Conservation (phyloP, 2,113 vertebrate genomes). For the Limanda limanda region DNA sequence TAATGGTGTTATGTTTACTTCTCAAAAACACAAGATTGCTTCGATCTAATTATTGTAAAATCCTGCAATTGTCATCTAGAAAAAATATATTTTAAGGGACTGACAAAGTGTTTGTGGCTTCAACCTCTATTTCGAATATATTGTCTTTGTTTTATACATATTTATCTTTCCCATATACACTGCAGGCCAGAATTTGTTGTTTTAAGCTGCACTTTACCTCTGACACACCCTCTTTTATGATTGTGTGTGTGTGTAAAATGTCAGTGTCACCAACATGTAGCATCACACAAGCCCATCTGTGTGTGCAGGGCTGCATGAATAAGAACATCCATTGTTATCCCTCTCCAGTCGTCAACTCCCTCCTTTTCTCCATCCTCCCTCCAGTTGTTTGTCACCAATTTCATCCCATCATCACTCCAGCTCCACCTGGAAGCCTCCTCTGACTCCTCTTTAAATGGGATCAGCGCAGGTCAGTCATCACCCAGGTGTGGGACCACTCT, state of each 20-base stretch:
- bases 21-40: too few species aligned
- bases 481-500: constrained; percentile 49
- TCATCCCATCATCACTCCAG: constrained; percentile 72
- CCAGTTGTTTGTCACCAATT: constrained; percentile 73
- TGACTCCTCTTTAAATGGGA: constrained; percentile 71
- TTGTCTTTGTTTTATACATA: neutral
- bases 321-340: constrained; percentile 54
- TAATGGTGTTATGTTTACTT: too few species aligned
- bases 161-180: neutral
- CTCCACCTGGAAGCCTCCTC: constrained; percentile 66
- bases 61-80: too few species aligned
- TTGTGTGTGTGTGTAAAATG: constrained; percentile 18
- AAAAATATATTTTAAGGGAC: too few species aligned
- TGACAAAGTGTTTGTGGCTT: too few species aligned
- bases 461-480: constrained; percentile 80
- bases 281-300: constrained; percentile 5
- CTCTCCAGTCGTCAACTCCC: constrained; percentile 39
- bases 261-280: constrained; percentile 27
- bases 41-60: too few species aligned
- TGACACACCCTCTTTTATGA: neutral
- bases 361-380: constrained; percentile 61
- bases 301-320: constrained; percentile 46
- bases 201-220: too few species aligned
- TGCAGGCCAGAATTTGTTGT: too few species aligned
- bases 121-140: neutral